phyloP scores from a whole-genome alignment of 2,888 invertebrate species.

The Baronia brevicornis region DNA sequence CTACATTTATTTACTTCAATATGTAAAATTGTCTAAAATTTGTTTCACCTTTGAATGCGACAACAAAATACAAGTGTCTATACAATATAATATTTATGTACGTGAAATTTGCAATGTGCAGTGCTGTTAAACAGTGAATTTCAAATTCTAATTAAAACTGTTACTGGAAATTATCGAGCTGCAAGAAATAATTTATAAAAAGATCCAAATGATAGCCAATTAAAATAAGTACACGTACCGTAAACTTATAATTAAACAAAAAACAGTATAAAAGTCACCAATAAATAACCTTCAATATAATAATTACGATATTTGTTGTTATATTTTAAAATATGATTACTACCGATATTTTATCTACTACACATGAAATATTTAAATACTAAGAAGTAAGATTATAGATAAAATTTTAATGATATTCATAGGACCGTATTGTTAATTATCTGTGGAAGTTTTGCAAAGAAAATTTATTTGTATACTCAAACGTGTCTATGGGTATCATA shows the following conservation, averaged over 20 bases:
- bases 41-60: constrained; percentile 39
- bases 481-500: too few relatives aligned
- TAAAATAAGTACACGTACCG: neutral
- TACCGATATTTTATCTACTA: too few relatives aligned
- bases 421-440: too few relatives aligned
- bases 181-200: constrained; percentile 7
- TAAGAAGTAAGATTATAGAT: too few relatives aligned
- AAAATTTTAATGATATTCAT: too few relatives aligned
- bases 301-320: too few relatives aligned
- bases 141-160: constrained; percentile 9
- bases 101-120: constrained; percentile 59
- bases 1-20: constrained; percentile 48
- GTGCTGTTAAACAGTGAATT: constrained; percentile 32
- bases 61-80: constrained; percentile 61
- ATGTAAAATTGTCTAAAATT: constrained; percentile 33
- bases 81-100: constrained; percentile 49
- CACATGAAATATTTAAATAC: too few relatives aligned
- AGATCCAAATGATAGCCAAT: constrained; percentile 2
- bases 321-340: too few relatives aligned
- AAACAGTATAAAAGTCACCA: too few relatives aligned
- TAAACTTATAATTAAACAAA: constrained; percentile 9
- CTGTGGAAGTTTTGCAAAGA: too few relatives aligned
- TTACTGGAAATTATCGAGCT: constrained; percentile 9
- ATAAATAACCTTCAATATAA: too few relatives aligned
- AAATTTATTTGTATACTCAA: too few relatives aligned